Evolutionary conservation across 2,888 invertebrate species (phyloP).

Genomic region (Xanthorhoe designata): DNA sequence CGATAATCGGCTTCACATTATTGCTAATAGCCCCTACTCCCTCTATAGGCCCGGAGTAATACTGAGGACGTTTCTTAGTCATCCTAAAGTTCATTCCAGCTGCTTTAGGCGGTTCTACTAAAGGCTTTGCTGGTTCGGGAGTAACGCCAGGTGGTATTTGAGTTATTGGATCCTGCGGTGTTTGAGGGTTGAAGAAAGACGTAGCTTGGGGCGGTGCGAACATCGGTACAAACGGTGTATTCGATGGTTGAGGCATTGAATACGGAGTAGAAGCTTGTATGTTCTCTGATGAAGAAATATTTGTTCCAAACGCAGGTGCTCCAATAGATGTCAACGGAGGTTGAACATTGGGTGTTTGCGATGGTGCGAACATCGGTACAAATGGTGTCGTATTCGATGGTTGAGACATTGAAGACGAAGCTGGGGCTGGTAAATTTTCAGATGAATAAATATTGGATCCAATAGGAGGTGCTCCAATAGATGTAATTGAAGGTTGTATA

Average conservation of each 20-base stretch:
- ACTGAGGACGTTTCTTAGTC: conserved; percentile 76
- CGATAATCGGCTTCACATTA: conserved; percentile 68
- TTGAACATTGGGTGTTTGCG: conserved; percentile 5
- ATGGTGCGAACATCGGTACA: conserved; percentile 26
- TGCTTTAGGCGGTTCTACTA: conserved; percentile 71
- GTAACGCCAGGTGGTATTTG: conserved; percentile 22
- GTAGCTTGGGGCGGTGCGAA: conserved; percentile 32
- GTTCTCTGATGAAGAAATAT: conserved; percentile 1
- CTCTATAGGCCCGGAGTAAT: conserved; percentile 80
- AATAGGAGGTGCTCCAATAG: conserved; percentile 8
- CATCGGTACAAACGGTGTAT: conserved; percentile 16
- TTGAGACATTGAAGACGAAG: conserved; percentile 15
- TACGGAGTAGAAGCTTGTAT: conserved; percentile 11
- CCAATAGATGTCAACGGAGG: conserved; percentile 1
- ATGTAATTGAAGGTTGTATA: neutral
- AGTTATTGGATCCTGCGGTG: conserved; percentile 32
- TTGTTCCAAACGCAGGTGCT: conserved; percentile 5
- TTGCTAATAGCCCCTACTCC: conserved; percentile 74
- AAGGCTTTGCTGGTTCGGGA: conserved; percentile 54
- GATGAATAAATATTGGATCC: conserved; percentile 3
- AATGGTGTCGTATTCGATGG: conserved; percentile 20
- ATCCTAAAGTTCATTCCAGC: conserved; percentile 69
- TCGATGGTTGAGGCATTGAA: conserved; percentile 14
- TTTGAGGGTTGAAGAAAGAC: conserved; percentile 48
- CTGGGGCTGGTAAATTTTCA: neutral